phyloP scores from a whole-genome alignment of 2,113 vertebrate genomes.

The Gobiocypris rarus region DNA sequence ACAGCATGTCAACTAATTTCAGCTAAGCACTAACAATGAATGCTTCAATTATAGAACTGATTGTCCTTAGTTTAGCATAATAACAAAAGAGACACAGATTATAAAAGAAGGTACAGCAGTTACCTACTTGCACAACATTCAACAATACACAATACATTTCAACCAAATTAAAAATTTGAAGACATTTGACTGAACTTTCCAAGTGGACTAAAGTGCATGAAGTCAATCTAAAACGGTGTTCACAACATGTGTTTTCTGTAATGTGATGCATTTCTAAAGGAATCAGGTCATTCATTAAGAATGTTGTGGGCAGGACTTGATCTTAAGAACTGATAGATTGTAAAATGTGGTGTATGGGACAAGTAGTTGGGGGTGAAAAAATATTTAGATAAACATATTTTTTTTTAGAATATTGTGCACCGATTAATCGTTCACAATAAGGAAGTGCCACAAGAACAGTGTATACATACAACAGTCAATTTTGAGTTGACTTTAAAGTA shows the following conservation, averaged over 20 bases:
- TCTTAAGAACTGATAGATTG: neutral
- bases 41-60: neutral
- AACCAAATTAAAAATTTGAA: neutral
- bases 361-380: too few relatives aligned
- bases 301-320: neutral
- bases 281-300: neutral
- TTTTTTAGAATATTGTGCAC: too few relatives aligned
- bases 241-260: too few relatives aligned
- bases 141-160: constrained; percentile 14
- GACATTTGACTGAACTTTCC: neutral
- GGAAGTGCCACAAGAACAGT: neutral
- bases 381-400: too few relatives aligned
- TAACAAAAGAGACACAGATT: neutral
- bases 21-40: neutral
- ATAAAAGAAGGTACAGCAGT: neutral
- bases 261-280: neutral
- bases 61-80: neutral
- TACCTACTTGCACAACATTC: neutral
- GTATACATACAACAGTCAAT: neutral
- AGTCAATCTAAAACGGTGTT: neutral
- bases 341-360: too few relatives aligned
- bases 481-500: neutral
- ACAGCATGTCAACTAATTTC: constrained; percentile 30
- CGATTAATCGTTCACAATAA: too few relatives aligned
- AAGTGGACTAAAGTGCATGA: neutral